Conservation (phyloP, 2,888 invertebrate genomes). For the Nemotelus pantherinus region DNA sequence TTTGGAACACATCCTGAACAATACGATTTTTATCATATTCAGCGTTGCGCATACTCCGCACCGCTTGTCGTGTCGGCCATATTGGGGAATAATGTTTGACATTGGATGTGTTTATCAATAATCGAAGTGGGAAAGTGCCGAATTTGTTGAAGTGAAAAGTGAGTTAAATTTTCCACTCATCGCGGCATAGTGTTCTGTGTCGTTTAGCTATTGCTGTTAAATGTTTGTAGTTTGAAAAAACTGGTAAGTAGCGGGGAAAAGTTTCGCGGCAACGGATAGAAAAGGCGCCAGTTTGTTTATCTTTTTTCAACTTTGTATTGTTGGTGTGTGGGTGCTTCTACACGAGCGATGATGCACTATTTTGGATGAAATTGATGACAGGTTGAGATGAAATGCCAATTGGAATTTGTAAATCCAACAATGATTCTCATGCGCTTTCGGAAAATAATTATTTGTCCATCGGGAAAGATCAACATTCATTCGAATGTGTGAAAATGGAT, state of each 20-base stretch:
- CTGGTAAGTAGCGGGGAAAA: constrained; percentile 8
- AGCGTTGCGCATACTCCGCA: constrained; percentile 21
- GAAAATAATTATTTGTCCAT: too few species aligned
- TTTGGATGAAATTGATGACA: neutral
- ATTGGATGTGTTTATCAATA: constrained; percentile 54
- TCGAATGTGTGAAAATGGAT: too few species aligned
- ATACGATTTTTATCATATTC: constrained; percentile 11
- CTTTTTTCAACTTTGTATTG: constrained; percentile 36
- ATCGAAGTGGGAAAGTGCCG: constrained; percentile 44
- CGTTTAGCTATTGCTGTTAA: constrained; percentile 3
- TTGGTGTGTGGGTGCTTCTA: constrained; percentile 31
- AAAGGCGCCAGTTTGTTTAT: constrained; percentile 42
- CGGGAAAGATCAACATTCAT: too few species aligned
- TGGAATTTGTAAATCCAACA: neutral
- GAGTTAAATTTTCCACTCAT: neutral
- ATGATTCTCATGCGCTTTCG: too few species aligned
- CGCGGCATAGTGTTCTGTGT: neutral
- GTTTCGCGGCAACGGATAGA: neutral
- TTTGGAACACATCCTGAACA: neutral
- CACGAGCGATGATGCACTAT: neutral
- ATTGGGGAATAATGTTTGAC: constrained; percentile 54
- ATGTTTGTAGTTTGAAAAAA: constrained; percentile 7
- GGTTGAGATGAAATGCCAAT: constrained; percentile 19
- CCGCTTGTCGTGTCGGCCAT: constrained; percentile 47
- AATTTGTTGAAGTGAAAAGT: neutral